A percentile compares a stretch with the other conserved stretches of the same genome.
These are phyloP conservation scores for Microplitis demolitor DNA, from an alignment of 1,140 invertebrate species.

Conservation along the genomic window DNA sequence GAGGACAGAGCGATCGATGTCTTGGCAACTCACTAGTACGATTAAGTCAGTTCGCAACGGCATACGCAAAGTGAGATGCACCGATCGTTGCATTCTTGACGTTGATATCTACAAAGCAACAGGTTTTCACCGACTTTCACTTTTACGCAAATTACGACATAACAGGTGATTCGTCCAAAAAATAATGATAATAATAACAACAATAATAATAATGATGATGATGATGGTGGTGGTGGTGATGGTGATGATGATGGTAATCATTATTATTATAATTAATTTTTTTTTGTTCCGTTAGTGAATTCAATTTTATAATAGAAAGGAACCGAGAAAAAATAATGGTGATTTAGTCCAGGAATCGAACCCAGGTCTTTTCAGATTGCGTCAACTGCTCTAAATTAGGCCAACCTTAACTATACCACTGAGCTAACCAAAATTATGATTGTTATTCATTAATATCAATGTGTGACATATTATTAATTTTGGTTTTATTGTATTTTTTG, in stretches of 20 bases:
- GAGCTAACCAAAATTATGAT: no score
- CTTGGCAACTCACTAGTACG: slow-evolving; percentile 8
- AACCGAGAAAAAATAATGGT: no score
- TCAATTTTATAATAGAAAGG: no score
- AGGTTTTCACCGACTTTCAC: slow-evolving; percentile 34
- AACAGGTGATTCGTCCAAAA: not conserved
- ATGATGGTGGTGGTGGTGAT: no score
- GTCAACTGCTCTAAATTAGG: no score
- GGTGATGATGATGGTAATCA: no score
- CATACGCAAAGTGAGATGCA: slow-evolving; percentile 1
- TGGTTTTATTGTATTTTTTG: not conserved
- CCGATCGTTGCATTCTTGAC: slow-evolving; percentile 12
- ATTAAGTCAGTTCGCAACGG: slow-evolving; percentile 18
- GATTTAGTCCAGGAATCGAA: no score
- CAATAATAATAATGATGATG: not conserved
- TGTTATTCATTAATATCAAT: no score
- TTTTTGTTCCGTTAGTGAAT: no score
- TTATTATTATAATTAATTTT: no score
- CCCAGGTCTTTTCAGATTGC: no score
- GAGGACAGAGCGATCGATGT: slow-evolving; percentile 23
- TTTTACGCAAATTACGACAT: slow-evolving; percentile 14
- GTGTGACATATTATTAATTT: not conserved
- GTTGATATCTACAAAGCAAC: slow-evolving; percentile 13
- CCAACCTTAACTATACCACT: no score
- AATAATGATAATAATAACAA: not conserved